These are phyloP conservation scores for Octodonta nipae DNA, from an alignment of 2,888 invertebrate species.

Conservation along the genomic window DNA sequence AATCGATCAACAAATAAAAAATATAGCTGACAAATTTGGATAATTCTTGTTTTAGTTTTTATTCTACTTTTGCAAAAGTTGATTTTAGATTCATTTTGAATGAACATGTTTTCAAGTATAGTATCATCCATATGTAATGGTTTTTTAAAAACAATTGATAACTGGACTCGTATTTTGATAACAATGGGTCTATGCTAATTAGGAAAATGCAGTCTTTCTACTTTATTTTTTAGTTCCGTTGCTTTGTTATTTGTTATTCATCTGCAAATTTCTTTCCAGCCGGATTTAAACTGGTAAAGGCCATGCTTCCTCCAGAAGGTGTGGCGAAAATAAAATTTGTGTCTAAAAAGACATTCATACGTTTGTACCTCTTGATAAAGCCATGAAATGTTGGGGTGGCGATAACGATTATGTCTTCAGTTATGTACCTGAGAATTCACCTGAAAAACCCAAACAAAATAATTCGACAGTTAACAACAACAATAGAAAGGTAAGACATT, in stretches of 20 bases:
- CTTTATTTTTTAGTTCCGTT: conserved; percentile 3
- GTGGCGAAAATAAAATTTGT: conserved; percentile 79
- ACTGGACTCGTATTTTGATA: too few relatives aligned
- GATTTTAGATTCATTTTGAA: too few relatives aligned
- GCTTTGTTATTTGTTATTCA: too few relatives aligned
- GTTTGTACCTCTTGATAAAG: conserved; percentile 59
- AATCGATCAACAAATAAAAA: too few relatives aligned
- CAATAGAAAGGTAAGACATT: conserved; percentile 20
- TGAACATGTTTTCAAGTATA: too few relatives aligned
- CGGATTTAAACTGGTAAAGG: conserved; percentile 81
- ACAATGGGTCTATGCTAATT: too few relatives aligned
- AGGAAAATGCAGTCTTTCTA: neutral
- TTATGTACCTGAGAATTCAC: conserved; percentile 49
- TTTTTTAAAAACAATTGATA: too few relatives aligned
- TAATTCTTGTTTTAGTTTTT: too few relatives aligned
- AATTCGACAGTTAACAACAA: conserved; percentile 4
- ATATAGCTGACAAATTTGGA: too few relatives aligned
- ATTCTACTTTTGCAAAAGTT: too few relatives aligned
- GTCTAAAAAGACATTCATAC: conserved; percentile 58
- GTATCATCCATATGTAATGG: too few relatives aligned
- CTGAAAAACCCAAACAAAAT: conserved; percentile 7
- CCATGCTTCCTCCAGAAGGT: conserved; percentile 74
- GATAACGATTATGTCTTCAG: conserved; percentile 57
- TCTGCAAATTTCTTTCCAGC: conserved; percentile 44
- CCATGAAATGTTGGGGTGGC: conserved; percentile 70